Evolutionary conservation across 2,113 vertebrate genomes (phyloP), one percentile per base, ranked within the genome.

Genomic region (Elaphurus davidianus): DNA sequence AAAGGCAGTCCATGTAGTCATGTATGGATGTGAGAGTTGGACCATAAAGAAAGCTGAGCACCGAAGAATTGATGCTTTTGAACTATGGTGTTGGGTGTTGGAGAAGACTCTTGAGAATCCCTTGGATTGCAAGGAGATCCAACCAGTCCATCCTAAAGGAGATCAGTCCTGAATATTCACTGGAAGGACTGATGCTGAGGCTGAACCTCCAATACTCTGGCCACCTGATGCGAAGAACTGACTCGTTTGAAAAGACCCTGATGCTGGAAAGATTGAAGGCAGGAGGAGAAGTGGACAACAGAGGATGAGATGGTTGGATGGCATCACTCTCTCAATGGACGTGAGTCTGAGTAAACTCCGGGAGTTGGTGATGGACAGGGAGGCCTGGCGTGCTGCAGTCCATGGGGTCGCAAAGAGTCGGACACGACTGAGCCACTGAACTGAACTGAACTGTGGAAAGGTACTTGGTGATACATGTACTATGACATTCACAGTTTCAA

Each of bases 401-500:
- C n/a, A 12, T 12, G n/a, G 19, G 19, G 67, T 71, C n/a, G 0
- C n/a, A 67, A 36, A 67, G 64, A 67, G 64, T 36, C 4, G 16
- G 33, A 67, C 33, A 71, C 0, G 10, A 40, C 67, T 71, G n/a
- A 71, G 19, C 1, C 0, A 23, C 19, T 36, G 67, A 71, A 40
- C n/a, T 0, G 3, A n/a, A n/a, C 33, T 71, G 67, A 71, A 23
- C n/a, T 0, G 3, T 4, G 21, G 45, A 60, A 17, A 30, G 50
- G 4, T 25, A 9, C 84, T 78, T 59, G 57, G 50, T 17, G 33
- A 79, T 14, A 4, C 88, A 21, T 43, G 14, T 7, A 9, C 45
- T 0, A 0, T 1, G 17, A 7, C 0, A 2, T 4, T 54, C 50
- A 14, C 8, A 13, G 5, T 8, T 45, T 5, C 0, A 28, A 3